Base-by-base conservation (phyloP, 2,113 vertebrate genomes). In the Antechinus stuartii region DNA sequence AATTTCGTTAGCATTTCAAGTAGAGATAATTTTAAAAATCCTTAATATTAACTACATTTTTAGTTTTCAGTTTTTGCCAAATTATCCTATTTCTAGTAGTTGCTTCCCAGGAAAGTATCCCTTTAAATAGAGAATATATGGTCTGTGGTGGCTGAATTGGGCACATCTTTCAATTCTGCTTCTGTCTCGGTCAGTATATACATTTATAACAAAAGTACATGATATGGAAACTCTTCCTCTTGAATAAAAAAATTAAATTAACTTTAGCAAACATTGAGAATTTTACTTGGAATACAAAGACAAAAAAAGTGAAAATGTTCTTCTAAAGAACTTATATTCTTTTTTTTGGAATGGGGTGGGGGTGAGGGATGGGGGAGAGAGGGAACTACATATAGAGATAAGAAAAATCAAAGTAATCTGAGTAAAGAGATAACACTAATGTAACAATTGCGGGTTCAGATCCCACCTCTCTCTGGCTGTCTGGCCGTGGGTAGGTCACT, bases 21-120 rank as follows among this genome's bases (percentile, higher is more conserved):
- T 61, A n/a, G 61, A 76, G 30, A 16, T 19, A n/a, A n/a, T n/a
- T 76, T 76, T 76, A 5, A 1, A 68, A 68, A 68, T 35, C 61
- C 1, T 25, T 54, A 54, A 54, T 54, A 54, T 54, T 19, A 54
- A 56, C 24, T 56, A 56, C 24, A 76, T 76, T 53, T 91, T 54
- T 35, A 30, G 12, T 30, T 54, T 54, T 54, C 2, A 26, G 7
- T 91, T 92, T 61, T 90, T 91, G 42, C n/a, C 42, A 94, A 95
- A 16, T 94, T 96, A 91, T 76, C 30, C 16, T 0, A 94, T 84
- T 56, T 89, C 92, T 93, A 92, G 25, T 91, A 35, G 91, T 95
- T 91, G 92, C 7, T 94, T 94, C 26, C 92, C 95, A 92, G 91
- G 90, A 95, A 98, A 92, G 95, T n/a, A 76, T n/a, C 7, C 23